Conservation (phyloP, 2,797 vertebrate species). For the Enteromius anoplus region DNA sequence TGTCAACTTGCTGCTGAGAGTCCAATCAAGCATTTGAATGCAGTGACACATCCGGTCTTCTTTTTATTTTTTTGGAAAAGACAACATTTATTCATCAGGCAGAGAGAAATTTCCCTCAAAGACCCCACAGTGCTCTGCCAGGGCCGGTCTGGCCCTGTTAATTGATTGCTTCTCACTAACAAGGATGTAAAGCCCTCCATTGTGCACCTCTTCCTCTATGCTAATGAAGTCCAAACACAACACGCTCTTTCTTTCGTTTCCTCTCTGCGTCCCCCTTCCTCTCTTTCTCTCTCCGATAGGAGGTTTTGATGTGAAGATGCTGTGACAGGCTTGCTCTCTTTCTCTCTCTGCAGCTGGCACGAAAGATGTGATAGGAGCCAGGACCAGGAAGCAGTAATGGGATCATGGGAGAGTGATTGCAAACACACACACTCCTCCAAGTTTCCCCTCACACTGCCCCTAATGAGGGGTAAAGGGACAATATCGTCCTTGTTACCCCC, state of each 20-base stretch:
- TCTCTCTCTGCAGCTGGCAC: slow-evolving; percentile 75
- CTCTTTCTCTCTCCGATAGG: slow-evolving; percentile 64
- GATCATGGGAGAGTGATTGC: slow-evolving; percentile 74
- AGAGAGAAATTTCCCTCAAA: slow-evolving; percentile 60
- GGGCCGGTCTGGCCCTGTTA: slow-evolving; percentile 65
- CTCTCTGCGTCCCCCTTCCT: slow-evolving; percentile 57
- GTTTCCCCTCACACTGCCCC: slow-evolving; percentile 64
- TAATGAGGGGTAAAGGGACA: slow-evolving; percentile 88
- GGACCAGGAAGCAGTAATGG: slow-evolving; percentile 73
- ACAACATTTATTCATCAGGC: slow-evolving; percentile 27
- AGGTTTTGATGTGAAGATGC: slow-evolving; percentile 86
- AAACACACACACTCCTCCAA: slow-evolving; percentile 63
- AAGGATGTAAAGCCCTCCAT: slow-evolving; percentile 83
- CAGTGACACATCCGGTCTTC: slow-evolving; percentile 18
- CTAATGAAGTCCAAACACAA: slow-evolving; percentile 82
- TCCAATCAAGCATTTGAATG: slow-evolving; percentile 36
- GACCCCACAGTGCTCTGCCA: slow-evolving; percentile 63
- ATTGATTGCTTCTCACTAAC: slow-evolving; percentile 79
- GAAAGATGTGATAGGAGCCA: slow-evolving; percentile 75
- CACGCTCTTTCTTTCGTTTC: slow-evolving; percentile 71
- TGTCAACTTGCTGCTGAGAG: slow-evolving; percentile 26
- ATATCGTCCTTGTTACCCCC: slow-evolving; percentile 85
- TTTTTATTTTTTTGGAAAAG: not conserved
- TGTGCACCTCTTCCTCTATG: slow-evolving; percentile 80
- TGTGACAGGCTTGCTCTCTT: slow-evolving; percentile 79